phyloP scores from a whole-genome alignment of 35 echinoderm and acorn worm species.

The Hemicentrotus pulcherrimus region DNA sequence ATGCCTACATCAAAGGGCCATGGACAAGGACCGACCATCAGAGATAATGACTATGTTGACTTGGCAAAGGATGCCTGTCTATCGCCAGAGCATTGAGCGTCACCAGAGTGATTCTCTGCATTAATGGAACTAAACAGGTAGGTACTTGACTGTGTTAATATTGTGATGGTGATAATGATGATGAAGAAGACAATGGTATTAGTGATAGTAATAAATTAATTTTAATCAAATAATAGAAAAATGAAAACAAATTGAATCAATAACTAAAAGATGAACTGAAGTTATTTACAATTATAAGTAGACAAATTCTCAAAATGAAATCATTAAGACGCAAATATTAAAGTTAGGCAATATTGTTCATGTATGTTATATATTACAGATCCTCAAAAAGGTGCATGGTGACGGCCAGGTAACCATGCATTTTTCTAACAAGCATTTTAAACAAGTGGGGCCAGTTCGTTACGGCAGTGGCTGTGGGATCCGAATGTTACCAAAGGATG shows the following conservation, averaged over 20 bases:
- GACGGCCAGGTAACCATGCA: background rate
- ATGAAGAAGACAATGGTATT: too few species aligned
- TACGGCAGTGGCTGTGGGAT: background rate
- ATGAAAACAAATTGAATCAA: too few species aligned
- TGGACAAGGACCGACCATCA: too few species aligned
- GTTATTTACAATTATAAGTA: too few species aligned
- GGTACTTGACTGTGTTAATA: background rate
- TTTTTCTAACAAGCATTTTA: background rate
- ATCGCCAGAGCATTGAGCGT: background rate
- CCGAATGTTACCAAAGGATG: background rate
- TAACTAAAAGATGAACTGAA: too few species aligned
- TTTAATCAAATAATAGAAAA: too few species aligned
- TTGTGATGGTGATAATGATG: background rate
- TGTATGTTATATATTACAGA: background rate
- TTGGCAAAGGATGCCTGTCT: background rate
- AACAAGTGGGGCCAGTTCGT: background rate
- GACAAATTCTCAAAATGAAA: too few species aligned
- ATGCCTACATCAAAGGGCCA: too few species aligned
- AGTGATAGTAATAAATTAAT: background rate
- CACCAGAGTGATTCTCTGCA: background rate
- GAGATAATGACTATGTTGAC: too few species aligned
- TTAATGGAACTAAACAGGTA: background rate
- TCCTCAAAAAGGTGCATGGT: background rate
- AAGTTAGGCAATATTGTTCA: too few species aligned
- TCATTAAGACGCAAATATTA: too few species aligned